Evolutionary conservation across 2,113 vertebrate species (phyloP).

Genomic region (Potamarius usumacintae): DNA sequence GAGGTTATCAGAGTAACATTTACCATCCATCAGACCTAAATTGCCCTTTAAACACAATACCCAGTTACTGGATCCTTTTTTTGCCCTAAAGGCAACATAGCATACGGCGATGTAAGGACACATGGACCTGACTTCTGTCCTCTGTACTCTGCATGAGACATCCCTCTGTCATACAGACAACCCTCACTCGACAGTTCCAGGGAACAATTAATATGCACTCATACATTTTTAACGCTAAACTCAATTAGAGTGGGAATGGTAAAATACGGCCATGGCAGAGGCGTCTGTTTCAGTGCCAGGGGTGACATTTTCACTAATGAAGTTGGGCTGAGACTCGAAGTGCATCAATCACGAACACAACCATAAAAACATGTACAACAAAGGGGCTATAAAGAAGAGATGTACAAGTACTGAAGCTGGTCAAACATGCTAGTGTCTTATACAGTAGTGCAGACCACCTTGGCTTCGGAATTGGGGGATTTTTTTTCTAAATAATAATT

Average conservation of each 20-base stretch:
- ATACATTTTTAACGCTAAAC: constrained; percentile 65
- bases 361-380: constrained; percentile 9
- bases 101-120: constrained; percentile 34
- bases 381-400: constrained; percentile 27
- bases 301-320: constrained; percentile 66
- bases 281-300: constrained; percentile 54
- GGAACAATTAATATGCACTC: constrained; percentile 64
- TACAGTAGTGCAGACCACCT: not conserved
- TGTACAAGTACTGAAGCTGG: constrained; percentile 10
- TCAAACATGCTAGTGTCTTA: constrained; percentile 17
- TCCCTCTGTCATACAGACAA: constrained; percentile 42
- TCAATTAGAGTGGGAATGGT: constrained; percentile 62
- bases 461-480: not conserved
- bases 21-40: constrained; percentile 48
- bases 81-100: constrained; percentile 44
- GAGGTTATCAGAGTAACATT: constrained; percentile 44
- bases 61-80: constrained; percentile 25
- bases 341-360: constrained; percentile 58
- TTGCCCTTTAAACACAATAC: constrained; percentile 40
- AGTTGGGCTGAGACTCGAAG: constrained; percentile 50
- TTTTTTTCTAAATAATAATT: constrained; percentile 14
- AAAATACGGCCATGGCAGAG: constrained; percentile 55
- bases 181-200: constrained; percentile 40
- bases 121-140: constrained; percentile 32
- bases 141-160: constrained; percentile 45